Evolutionary conservation across 2,113 vertebrate genomes (phyloP), one percentile per base, ranked within the genome.

Genomic region (Oxyura jamaicensis): DNA sequence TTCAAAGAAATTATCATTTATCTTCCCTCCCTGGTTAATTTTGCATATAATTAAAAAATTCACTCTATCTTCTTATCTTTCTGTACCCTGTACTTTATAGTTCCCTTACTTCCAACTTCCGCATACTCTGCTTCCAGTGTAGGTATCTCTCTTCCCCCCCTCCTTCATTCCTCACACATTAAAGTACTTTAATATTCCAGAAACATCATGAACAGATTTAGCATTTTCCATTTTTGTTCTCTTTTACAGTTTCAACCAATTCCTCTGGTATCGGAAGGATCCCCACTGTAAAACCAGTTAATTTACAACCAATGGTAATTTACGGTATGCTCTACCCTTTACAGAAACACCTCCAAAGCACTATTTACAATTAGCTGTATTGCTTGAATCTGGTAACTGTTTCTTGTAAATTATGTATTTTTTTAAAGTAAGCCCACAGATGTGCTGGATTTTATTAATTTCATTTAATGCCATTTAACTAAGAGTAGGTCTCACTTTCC

Each of bases 171-270:
- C 55, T 75, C 52, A 78, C 13, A 55, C 52, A 36, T 8, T 56
- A 26, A 77, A 80, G 36, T 42, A 83, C 42, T 87, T 94, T 31
- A 95, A 67, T 83, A 94, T 88, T 83, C 63, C 67, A 91, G 59
- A 91, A 95, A 71, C 22, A 73, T 12, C 46, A 76, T 2, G 2
- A 94, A 94, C 26, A 90, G 50, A 69, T 67, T 66, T 55, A 88
- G 36, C 50, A 63, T 13, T 60, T 95, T 50, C 53, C 0, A 1
- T 2, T 95, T 91, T 63, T 73, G n/a, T 66, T 71, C 72, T 41
- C 50, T 83, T 79, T 69, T 77, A 80, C 44, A 83, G 75, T 91
- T 90, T 62, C 55, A 91, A 66, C 44, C 26, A 66, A 81, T 69
- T 90, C n/a, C 88, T 50, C 67, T 77, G 68, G 44, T 69, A 91